These are phyloP conservation scores for Homarus americanus DNA, from an alignment of 1,140 invertebrate species.

Conservation along the genomic window DNA sequence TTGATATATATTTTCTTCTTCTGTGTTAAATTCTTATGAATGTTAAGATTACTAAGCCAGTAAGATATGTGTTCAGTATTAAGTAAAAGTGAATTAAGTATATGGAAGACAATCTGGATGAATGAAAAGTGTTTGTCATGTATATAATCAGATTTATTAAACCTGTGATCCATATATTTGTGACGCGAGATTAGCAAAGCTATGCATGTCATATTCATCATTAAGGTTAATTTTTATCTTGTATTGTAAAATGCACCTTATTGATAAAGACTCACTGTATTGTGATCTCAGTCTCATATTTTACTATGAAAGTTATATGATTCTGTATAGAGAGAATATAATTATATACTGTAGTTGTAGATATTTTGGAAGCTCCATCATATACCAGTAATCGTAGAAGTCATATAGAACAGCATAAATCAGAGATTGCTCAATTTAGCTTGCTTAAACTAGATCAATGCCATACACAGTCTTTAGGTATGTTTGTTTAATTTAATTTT, in stretches of 20 bases:
- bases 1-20: too few relatives aligned
- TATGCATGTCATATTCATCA: conserved; percentile 15
- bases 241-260: conserved; percentile 27
- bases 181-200: conserved; percentile 33
- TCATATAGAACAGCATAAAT: neutral
- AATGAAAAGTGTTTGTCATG: conserved; percentile 19
- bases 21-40: neutral
- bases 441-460: neutral
- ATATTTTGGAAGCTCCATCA: conserved; percentile 38
- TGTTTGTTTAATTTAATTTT: neutral
- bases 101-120: conserved; percentile 41
- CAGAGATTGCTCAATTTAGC: conserved; percentile 21
- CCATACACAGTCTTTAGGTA: neutral
- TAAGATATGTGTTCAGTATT: conserved; percentile 28
- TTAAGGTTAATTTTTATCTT: conserved; percentile 34
- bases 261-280: conserved; percentile 31
- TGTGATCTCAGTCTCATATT: conserved; percentile 52
- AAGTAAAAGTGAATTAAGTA: conserved; percentile 8
- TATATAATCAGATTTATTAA: conserved; percentile 38
- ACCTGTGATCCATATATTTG: conserved; percentile 46
- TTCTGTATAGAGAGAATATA: conserved; percentile 51
- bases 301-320: conserved; percentile 47
- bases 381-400: neutral
- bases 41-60: neutral
- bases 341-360: conserved; percentile 48